Base-by-base conservation (phyloP, 2,888 invertebrate species). In the Euspilapteryx auroguttella region DNA sequence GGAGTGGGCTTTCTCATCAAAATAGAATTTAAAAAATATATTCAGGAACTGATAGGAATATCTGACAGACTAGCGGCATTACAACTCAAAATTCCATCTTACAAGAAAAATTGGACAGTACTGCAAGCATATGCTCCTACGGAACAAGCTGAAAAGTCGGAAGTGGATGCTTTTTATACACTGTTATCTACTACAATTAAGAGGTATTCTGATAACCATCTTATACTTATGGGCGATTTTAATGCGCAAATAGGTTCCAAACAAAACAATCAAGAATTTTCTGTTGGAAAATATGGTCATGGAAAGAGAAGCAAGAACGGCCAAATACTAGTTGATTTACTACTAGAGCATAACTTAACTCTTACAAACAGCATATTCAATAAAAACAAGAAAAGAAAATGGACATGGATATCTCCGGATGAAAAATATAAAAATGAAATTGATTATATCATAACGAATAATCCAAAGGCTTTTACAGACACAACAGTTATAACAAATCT, bases 61-160 rank as follows among this genome's bases (percentile, higher is more conserved):
- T 38, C 38, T 1, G 38, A 40, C 5, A 28, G 38, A 28, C 13
- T 39, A 25, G 42, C 37, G 9, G 26, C 34, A 21, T 23, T 39
- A 1, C 31, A 34, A 17, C 28, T 37, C 1, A 34, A 35, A 12
- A 6, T 38, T 22, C 34, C 36, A 12, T 14, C 12, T 6, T 31
- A 33, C 14, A 30, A 27, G 14, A 33, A 35, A 23, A 7, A 14
- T 9, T 32, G 29, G 28, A 21, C 34, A 13, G 33, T 34, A 8
- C 31, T 37, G 8, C 35, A 37, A 32, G 24, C 32, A 8, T 40
- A 42, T 25, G 34, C 39, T 2, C 41, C 37, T 8, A 42, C 39
- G 11, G 40, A 40, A 27, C 21, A 32, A 37, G 34, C 38, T 6
- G 22, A 28, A 4, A 22, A 32, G 25, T 11, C 24, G 2, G 30